Conservation (phyloP, 2,888 invertebrate species). For the Embidobia sp. region DNA sequence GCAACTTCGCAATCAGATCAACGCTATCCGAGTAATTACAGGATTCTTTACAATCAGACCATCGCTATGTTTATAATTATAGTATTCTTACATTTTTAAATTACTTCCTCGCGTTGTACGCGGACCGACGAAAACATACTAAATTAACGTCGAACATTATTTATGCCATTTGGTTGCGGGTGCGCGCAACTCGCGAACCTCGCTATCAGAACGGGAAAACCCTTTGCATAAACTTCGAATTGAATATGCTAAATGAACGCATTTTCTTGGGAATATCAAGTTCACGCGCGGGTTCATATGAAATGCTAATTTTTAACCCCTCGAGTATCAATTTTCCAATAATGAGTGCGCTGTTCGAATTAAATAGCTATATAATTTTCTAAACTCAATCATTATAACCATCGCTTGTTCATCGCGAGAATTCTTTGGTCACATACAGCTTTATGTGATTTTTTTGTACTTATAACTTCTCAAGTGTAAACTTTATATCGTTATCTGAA, state of each 20-base stretch:
- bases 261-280: constrained; percentile 60
- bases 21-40: constrained; percentile 68
- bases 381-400: too few relatives aligned
- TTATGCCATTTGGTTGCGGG: constrained; percentile 61
- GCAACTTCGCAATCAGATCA: constrained; percentile 66
- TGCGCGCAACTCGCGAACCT: constrained; percentile 49
- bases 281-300: constrained; percentile 53
- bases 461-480: too few relatives aligned
- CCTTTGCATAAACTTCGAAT: constrained; percentile 60
- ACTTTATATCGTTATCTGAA: too few relatives aligned
- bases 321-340: constrained; percentile 28
- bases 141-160: constrained; percentile 66
- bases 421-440: too few relatives aligned
- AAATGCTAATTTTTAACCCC: constrained; percentile 57
- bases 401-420: too few relatives aligned
- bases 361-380: too few relatives aligned
- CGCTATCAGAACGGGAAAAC: constrained; percentile 49
- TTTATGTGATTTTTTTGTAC: too few relatives aligned
- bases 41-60: constrained; percentile 67
- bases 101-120: constrained; percentile 64
- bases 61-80: constrained; percentile 68
- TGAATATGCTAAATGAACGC: constrained; percentile 63
- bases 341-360: constrained; percentile 9
- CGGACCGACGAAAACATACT: constrained; percentile 59
- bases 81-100: constrained; percentile 67